Conservation (phyloP, 2,113 vertebrate genomes). For the Oryzias celebensis region DNA sequence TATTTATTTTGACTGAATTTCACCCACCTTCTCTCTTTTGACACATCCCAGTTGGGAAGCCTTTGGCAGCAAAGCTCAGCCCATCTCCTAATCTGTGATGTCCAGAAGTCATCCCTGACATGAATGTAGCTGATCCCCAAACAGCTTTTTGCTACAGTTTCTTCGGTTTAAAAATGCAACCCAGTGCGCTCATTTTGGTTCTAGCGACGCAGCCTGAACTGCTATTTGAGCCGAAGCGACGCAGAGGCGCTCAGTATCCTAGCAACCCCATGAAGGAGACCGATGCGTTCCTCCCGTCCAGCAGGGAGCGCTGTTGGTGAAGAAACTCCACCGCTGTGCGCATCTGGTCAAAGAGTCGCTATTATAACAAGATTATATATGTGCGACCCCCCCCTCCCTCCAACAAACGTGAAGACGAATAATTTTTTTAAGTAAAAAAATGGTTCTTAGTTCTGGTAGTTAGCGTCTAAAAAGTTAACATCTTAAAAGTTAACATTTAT, state of each 20-base stretch:
- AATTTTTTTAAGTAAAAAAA: no score
- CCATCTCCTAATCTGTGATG: slow-evolving; percentile 68
- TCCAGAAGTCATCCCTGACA: slow-evolving; percentile 51
- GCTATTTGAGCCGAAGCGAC: neutral
- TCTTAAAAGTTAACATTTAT: no score
- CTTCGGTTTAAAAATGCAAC: neutral
- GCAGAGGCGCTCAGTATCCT: slow-evolving; percentile 45
- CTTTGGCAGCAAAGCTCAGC: slow-evolving; percentile 53
- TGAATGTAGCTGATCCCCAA: neutral
- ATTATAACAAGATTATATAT: slow-evolving; percentile 2
- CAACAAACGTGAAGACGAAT: no score
- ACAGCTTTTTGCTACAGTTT: neutral
- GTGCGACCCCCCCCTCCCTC: no score
- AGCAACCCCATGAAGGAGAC: slow-evolving; percentile 47
- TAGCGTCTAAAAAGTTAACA: no score
- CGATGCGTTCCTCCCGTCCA: slow-evolving; percentile 28
- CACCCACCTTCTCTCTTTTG: slow-evolving; percentile 69
- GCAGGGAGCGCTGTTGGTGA: slow-evolving; percentile 4
- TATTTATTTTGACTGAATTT: neutral
- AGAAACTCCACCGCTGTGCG: slow-evolving; percentile 4
- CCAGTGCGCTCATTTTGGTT: neutral
- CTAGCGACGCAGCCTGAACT: neutral
- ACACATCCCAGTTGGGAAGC: slow-evolving; percentile 76
- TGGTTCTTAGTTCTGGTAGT: no score
- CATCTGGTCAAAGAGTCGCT: slow-evolving; percentile 15